phyloP scores from a whole-genome alignment of 2,888 invertebrate genomes.

The Orgyia antiqua region DNA sequence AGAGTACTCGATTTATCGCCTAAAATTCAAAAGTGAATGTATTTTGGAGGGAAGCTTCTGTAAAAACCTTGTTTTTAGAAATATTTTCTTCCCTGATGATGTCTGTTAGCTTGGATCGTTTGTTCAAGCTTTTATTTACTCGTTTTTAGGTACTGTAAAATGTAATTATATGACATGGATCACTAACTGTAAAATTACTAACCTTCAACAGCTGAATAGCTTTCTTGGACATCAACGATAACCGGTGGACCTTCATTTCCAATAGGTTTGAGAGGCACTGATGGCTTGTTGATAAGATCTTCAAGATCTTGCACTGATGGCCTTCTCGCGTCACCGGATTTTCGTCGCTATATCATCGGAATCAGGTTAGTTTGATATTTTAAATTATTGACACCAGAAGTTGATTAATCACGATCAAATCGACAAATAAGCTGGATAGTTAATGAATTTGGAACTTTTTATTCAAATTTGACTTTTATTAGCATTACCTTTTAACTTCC shows the following conservation, averaged over 20 bases:
- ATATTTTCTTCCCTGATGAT: too few relatives aligned
- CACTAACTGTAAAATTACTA: too few relatives aligned
- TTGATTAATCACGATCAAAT: conserved; percentile 50
- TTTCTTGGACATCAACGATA: conserved; percentile 95
- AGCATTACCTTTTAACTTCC: too few relatives aligned
- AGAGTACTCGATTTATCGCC: too few relatives aligned
- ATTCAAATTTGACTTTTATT: neutral
- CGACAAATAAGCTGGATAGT: conserved; percentile 17
- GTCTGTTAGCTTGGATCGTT: too few relatives aligned
- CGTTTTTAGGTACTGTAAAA: too few relatives aligned
- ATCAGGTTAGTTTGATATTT: conserved; percentile 24
- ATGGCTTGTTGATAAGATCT: conserved; percentile 93
- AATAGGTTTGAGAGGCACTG: conserved; percentile 89
- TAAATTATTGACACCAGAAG: neutral
- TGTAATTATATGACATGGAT: too few relatives aligned
- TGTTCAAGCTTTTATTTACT: too few relatives aligned
- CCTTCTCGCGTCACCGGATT: conserved; percentile 93
- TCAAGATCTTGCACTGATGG: conserved; percentile 94
- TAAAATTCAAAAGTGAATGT: too few relatives aligned
- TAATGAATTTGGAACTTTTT: conserved; percentile 4
- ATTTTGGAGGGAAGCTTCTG: too few relatives aligned
- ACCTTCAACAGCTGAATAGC: conserved; percentile 98
- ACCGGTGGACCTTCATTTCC: conserved; percentile 91
- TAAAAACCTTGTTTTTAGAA: too few relatives aligned
- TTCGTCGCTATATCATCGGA: conserved; percentile 81